Conservation (phyloP, 2,113 vertebrate genomes). For the Coracopsis vasa region DNA sequence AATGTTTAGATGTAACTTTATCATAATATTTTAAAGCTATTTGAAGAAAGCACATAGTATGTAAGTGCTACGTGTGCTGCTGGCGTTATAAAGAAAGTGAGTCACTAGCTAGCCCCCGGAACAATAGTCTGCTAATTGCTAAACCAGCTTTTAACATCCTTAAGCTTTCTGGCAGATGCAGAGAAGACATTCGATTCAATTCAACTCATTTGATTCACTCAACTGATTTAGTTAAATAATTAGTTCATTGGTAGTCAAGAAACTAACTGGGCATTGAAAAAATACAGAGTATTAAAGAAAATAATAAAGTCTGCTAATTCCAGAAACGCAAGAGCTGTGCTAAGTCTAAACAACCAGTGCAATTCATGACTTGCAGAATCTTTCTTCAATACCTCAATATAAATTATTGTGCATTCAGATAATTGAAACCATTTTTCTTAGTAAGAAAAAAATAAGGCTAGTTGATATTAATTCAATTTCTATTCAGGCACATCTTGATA, state of each 20-base stretch:
- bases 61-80: background rate
- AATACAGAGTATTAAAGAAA: background rate
- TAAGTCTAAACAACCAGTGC: background rate
- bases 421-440: background rate
- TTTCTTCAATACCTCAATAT: background rate
- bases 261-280: background rate
- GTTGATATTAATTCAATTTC: background rate
- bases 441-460: background rate
- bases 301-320: background rate
- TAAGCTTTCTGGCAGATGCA: constrained; percentile 21
- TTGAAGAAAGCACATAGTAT: background rate
- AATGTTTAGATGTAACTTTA: background rate
- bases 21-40: constrained; percentile 8
- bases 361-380: background rate
- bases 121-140: constrained; percentile 39
- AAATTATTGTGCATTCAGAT: background rate
- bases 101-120: background rate
- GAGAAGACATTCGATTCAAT: background rate
- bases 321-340: background rate
- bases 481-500: background rate
- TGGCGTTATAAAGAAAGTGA: background rate
- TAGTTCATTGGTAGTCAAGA: background rate
- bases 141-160: constrained; percentile 19
- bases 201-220: background rate
- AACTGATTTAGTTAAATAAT: constrained; percentile 11